Evolutionary conservation across 2,888 invertebrate species (phyloP), one percentile per base, ranked within the genome.

Genomic region (Pollenia labialis): DNA sequence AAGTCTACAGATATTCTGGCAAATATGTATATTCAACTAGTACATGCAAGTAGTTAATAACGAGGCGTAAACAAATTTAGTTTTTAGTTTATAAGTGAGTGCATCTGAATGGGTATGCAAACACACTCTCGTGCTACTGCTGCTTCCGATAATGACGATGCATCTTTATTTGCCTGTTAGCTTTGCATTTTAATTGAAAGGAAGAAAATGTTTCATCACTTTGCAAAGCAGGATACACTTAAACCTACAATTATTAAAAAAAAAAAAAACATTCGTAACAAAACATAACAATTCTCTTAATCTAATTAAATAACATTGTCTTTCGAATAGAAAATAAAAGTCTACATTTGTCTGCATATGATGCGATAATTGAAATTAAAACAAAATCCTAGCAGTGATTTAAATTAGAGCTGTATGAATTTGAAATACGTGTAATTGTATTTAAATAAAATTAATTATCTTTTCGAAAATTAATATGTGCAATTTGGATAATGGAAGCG

Each of bases 221-320:
- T 58, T 32, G 32, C 1, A 18, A 11, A 14, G 18, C 18, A 11
- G 11, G 10, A 56, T 56, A 11, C 12, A 18, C 54, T 68, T 11
- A 11, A 40, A 32, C 3, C 32, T 60, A 40, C 7, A 14, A 0
- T 32, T 11, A n/a, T 11, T 23, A 1, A n/a, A 4, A 50, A 23
- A 18, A 14, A 14, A 79, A 10, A 42, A 69, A 16, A 54, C 18
- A 79, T 7, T 58, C 23, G 50, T 58, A 48, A 68, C n/a, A n/a
- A n/a, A 42, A 23, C 7, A 0, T 69, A 18, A 32, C 12, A 58
- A 60, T 52, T 14, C 48, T 79, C 40, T 69, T 50, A 79, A 79
- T 79, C 23, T 23, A 42, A 80, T 60, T 42, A 69, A 69, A 52
- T n/a, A 71, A 52, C n/a, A 42, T 58, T n/a, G 18, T 32, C 60